A percentile compares a stretch with the other conserved stretches of the same genome.
Evolutionary conservation across 2,888 invertebrate genomes (phyloP).

Genomic region (Drosophila nr. medialis): DNA sequence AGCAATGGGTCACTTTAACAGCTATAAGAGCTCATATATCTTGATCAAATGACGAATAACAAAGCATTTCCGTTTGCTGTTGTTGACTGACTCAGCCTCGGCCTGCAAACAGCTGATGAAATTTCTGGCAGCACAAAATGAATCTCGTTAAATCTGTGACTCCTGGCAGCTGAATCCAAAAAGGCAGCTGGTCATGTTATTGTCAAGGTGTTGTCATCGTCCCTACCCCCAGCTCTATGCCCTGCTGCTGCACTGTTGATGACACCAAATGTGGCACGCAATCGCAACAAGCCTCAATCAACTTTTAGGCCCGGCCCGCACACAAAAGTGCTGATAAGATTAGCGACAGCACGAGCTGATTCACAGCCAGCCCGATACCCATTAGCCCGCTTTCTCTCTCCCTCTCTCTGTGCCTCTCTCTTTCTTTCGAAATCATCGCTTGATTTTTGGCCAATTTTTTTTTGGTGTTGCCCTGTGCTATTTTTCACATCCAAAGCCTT

Average conservation of each 20-base stretch:
- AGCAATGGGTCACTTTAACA: background rate
- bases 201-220: slow-evolving; percentile 23
- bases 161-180: slow-evolving; percentile 56
- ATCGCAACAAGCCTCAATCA: slow-evolving; percentile 48
- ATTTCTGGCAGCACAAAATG: slow-evolving; percentile 45
- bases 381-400: slow-evolving; percentile 26
- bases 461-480: slow-evolving; percentile 32
- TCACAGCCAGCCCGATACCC: slow-evolving; percentile 49
- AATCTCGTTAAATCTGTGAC: slow-evolving; percentile 26
- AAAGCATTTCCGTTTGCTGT: slow-evolving; percentile 31
- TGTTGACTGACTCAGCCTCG: slow-evolving; percentile 22
- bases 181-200: slow-evolving; percentile 54
- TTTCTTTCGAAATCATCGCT: background rate
- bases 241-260: slow-evolving; percentile 27
- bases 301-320: slow-evolving; percentile 51
- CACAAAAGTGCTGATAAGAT: slow-evolving; percentile 65
- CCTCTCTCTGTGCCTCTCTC: background rate
- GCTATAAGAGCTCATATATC: background rate
- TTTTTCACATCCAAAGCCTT: slow-evolving; percentile 40
- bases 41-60: slow-evolving; percentile 11
- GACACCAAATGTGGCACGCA: slow-evolving; percentile 30
- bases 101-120: slow-evolving; percentile 44
- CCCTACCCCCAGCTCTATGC: slow-evolving; percentile 4
- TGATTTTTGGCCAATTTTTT: slow-evolving; percentile 2
- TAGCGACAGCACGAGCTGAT: slow-evolving; percentile 38